Base-by-base conservation (phyloP, 2,888 invertebrate genomes). In the Ctena decussata region DNA sequence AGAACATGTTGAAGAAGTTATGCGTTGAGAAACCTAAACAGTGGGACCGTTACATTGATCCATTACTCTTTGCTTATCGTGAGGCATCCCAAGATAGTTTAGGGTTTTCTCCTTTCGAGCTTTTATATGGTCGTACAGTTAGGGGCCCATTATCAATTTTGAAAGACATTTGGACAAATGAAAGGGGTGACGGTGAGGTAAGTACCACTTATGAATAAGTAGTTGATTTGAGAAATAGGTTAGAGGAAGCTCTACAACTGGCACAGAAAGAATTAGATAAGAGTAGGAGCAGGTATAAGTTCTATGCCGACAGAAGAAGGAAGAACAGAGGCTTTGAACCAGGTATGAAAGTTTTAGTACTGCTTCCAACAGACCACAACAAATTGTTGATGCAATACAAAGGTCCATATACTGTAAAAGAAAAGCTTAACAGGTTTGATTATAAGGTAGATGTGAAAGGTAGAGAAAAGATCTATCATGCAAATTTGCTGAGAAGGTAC, bases 301-400 rank as follows among this genome's bases (percentile, higher is more conserved):
- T n/a, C n/a, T n/a, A n/a, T n/a, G n/a, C n/a, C n/a, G n/a, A 73
- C 32, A 69, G 27, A 5, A 41, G 71, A 37, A 79, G 81, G 27
- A 80, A 73, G 69, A 24, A 27, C 6, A 21, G 80, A 46, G 24
- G 41, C 1, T 77, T 86, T 21, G 46, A 72, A 24, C 21, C 49
- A 15, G 82, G 83, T 11, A 85, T 85, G 21, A 76, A 80, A 35
- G 88, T 84, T 0, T 46, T 90, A 6, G 73, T 91, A 0, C 60
- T 91, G 44, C 41, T 89, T 2, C 89, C 87, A 11, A 88, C 89
- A 0, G 81, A 90, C n/a, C n/a, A n/a, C n/a, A n/a, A n/a, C n/a
- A n/a, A n/a, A n/a, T 44, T 44, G 11, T 44, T 44, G 18, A 44
- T 44, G 44, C 44, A 44, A 18, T 18, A 12, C n/a, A 53, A 53